A percentile compares a stretch with the other conserved stretches of the same genome.
Evolutionary conservation across 2,113 vertebrate species (phyloP).

Genomic region (Lanius collurio): DNA sequence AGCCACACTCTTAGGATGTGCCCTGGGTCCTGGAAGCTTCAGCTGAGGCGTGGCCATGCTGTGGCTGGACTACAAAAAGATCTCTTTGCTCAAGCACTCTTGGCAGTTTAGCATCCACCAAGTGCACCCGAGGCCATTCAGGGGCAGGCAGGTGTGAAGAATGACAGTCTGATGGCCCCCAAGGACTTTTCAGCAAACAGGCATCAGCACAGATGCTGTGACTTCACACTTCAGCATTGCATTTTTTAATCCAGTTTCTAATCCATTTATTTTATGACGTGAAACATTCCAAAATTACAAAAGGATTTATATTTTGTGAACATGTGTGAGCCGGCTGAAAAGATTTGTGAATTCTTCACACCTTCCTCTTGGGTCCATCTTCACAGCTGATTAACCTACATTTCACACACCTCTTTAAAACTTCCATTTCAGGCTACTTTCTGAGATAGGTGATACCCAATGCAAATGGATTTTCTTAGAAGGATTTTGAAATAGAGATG

Average conservation of each 20-base stretch:
- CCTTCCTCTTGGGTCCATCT: background rate
- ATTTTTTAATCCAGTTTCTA: slow-evolving; percentile 24
- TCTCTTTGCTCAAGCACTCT: background rate
- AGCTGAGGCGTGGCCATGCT: background rate
- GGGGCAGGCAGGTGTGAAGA: background rate
- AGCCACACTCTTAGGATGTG: background rate
- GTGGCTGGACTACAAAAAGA: background rate
- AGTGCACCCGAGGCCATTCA: fast-evolving
- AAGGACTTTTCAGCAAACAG: background rate
- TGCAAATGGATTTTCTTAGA: background rate
- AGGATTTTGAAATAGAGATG: background rate
- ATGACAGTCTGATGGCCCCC: background rate
- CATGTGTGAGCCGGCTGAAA: background rate
- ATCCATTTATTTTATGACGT: slow-evolving; percentile 10
- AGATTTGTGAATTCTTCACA: background rate
- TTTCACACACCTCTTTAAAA: background rate
- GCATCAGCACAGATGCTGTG: background rate
- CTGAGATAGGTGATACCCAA: background rate
- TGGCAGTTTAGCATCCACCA: background rate
- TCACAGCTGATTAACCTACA: background rate
- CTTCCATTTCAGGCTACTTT: background rate
- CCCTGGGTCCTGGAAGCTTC: background rate
- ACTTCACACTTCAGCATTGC: background rate
- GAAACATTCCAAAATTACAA: slow-evolving; percentile 19
- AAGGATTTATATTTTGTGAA: background rate